Conservation (phyloP, 1,140 invertebrate species). For the Drosophila azteca region DNA sequence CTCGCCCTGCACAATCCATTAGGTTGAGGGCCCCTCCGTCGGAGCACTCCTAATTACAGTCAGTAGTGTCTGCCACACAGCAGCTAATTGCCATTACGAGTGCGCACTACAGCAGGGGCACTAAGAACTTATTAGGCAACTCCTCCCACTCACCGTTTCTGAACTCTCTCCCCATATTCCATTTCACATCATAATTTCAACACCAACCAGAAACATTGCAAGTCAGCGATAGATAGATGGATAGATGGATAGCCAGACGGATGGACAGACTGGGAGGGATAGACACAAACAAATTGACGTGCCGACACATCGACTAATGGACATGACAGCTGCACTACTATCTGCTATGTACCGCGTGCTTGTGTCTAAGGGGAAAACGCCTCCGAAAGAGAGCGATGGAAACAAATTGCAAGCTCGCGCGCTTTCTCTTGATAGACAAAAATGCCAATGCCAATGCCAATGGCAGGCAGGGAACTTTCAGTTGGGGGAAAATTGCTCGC, state of each 20-base stretch:
- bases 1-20: conserved; percentile 30
- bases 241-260: conserved; percentile 1
- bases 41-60: conserved; percentile 35
- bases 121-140: conserved; percentile 59
- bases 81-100: conserved; percentile 61
- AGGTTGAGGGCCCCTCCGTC: conserved; percentile 22
- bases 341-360: no score
- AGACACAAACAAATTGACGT: conserved; percentile 79
- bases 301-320: conserved; percentile 67
- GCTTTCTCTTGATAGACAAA: conserved; percentile 60
- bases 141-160: neutral
- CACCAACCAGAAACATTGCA: conserved; percentile 23
- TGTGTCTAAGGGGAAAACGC: conserved; percentile 8
- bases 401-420: conserved; percentile 68
- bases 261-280: conserved; percentile 21
- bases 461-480: conserved; percentile 26
- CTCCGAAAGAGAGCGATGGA: conserved; percentile 11
- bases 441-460: conserved; percentile 52
- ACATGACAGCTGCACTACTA: conserved; percentile 46
- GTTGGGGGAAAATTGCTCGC: conserved; percentile 40
- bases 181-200: conserved; percentile 70
- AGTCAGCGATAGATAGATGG: conserved; percentile 9
- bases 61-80: conserved; percentile 17
- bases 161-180: conserved; percentile 12
- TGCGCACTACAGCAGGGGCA: conserved; percentile 8